phyloP scores from a whole-genome alignment of 1,140 invertebrate species.

The Anthonomus grandis region DNA sequence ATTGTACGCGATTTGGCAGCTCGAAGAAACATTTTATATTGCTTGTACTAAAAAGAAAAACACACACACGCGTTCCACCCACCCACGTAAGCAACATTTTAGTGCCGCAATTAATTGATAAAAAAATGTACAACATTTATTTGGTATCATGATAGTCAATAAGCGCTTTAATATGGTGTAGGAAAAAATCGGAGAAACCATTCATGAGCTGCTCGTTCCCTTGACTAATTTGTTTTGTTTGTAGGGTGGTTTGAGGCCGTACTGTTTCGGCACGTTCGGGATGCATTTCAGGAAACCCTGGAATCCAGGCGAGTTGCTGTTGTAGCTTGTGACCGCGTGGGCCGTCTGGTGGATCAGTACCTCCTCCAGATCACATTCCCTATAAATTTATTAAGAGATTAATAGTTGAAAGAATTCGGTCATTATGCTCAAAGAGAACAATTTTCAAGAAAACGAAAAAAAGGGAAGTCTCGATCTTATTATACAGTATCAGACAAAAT shows the following conservation, averaged over 20 bases:
- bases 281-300: conserved; percentile 42
- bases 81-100: neutral
- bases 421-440: too few relatives aligned
- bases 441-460: too few relatives aligned
- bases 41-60: neutral
- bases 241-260: conserved; percentile 25
- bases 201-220: conserved; percentile 14
- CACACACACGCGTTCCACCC: neutral
- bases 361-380: conserved; percentile 47
- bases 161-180: too few relatives aligned
- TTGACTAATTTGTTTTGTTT: conserved; percentile 25
- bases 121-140: neutral
- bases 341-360: conserved; percentile 43
- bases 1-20: neutral
- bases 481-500: too few relatives aligned
- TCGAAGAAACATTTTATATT: neutral
- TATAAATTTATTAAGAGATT: too few relatives aligned
- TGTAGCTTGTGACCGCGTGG: conserved; percentile 37
- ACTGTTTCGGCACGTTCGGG: conserved; percentile 27
- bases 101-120: neutral
- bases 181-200: too few relatives aligned
- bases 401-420: too few relatives aligned
- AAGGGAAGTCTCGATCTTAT: too few relatives aligned
- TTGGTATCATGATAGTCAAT: neutral
- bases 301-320: conserved; percentile 29